Evolutionary conservation across 2,888 invertebrate species (phyloP).

Genomic region (Carpatolechia fugitivella): DNA sequence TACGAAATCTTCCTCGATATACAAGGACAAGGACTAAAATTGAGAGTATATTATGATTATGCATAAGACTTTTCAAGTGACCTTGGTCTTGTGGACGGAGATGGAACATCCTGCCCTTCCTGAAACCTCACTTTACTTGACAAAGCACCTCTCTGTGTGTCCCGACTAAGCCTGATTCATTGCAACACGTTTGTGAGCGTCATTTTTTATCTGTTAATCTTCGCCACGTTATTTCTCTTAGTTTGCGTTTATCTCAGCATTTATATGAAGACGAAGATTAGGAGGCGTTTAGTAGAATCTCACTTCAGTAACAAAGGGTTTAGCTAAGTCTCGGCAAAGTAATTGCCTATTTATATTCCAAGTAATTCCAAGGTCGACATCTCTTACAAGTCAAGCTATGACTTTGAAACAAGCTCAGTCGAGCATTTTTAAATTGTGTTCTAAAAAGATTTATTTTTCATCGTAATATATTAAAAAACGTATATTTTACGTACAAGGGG

Average conservation of each 20-base stretch:
- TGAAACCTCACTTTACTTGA: constrained; percentile 14
- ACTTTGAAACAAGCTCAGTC: not conserved
- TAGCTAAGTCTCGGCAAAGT: not conserved
- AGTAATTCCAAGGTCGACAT: not conserved
- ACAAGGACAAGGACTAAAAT: too few relatives aligned
- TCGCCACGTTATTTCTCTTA: constrained; percentile 37
- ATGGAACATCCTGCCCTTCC: not conserved
- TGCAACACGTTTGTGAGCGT: constrained; percentile 37
- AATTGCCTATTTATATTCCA: constrained; percentile 7
- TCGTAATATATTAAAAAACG: not conserved
- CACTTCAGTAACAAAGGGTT: constrained; percentile 3
- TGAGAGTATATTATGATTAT: too few relatives aligned
- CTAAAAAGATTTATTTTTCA: too few relatives aligned
- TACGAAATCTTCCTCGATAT: too few relatives aligned
- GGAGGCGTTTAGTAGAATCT: constrained; percentile 13
- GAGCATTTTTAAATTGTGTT: not conserved
- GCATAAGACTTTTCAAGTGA: too few relatives aligned
- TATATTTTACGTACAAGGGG: not conserved
- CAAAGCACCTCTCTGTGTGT: constrained; percentile 24
- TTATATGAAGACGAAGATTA: constrained; percentile 33
- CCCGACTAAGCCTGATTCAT: constrained; percentile 44
- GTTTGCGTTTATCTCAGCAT: constrained; percentile 43
- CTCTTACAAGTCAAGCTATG: not conserved
- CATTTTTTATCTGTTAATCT: constrained; percentile 54
- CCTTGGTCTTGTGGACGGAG: too few relatives aligned